Evolutionary conservation across 2,113 vertebrate species (phyloP).

Genomic region (Tyto alba): DNA sequence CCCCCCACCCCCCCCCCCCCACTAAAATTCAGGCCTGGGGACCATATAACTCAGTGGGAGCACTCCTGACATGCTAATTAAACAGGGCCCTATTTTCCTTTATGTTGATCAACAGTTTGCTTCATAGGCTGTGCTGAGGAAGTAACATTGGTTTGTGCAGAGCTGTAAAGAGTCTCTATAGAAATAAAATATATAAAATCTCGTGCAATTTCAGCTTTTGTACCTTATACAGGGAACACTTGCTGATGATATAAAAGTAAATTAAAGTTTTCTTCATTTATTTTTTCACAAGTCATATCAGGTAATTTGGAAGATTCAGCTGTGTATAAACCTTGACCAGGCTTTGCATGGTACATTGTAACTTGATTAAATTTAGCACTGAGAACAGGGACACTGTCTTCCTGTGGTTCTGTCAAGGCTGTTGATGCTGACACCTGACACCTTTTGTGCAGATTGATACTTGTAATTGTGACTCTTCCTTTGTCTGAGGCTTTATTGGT

Average conservation of each 20-base stretch:
- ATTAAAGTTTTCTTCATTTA: background rate
- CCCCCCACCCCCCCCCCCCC: too few relatives aligned
- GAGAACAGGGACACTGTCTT: background rate
- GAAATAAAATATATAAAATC: constrained; percentile 17
- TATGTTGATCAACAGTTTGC: background rate
- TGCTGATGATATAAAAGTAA: background rate
- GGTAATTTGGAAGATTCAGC: background rate
- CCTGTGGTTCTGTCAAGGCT: background rate
- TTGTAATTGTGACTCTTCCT: background rate
- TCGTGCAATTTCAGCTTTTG: background rate
- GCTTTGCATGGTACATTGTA: background rate
- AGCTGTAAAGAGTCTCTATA: background rate
- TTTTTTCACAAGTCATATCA: background rate
- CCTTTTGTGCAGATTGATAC: background rate
- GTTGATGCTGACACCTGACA: background rate
- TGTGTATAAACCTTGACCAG: background rate
- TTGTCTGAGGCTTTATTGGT: background rate
- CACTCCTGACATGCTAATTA: background rate
- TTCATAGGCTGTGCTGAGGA: background rate
- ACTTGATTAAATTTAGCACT: constrained; percentile 23
- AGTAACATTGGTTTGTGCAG: background rate
- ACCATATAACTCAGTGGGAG: background rate
- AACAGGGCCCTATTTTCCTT: background rate
- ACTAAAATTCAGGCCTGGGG: background rate
- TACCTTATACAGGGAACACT: background rate